These are phyloP conservation scores for Proctacanthus coquilletti DNA, from an alignment of 1,140 invertebrate species.

Conservation along the genomic window DNA sequence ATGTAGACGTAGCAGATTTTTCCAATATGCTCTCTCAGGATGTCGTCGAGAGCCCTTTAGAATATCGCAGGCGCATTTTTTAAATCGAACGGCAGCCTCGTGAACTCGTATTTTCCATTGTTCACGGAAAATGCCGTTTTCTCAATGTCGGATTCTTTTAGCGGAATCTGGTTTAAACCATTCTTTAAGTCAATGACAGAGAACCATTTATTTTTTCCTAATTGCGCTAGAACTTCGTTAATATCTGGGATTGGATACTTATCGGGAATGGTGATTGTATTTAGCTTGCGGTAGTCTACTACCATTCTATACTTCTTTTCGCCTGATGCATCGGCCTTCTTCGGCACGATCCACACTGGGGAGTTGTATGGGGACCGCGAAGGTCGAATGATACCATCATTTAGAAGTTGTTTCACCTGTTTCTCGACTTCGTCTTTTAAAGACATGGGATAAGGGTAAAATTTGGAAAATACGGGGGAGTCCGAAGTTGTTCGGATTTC, in stretches of 20 bases:
- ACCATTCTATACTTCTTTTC: too few relatives aligned
- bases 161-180: too few relatives aligned
- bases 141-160: conserved; percentile 5
- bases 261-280: conserved; percentile 5
- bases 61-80: conserved; percentile 29
- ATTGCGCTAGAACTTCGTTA: conserved; percentile 4
- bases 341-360: too few relatives aligned
- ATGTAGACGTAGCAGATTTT: conserved; percentile 17
- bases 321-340: too few relatives aligned
- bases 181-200: conserved; percentile 4
- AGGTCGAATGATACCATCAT: conserved; percentile 11
- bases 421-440: conserved; percentile 9
- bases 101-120: conserved; percentile 10
- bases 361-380: conserved; percentile 11
- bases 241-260: conserved; percentile 8
- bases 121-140: conserved; percentile 10
- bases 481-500: conserved; percentile 10
- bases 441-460: conserved; percentile 9
- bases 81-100: conserved; percentile 26
- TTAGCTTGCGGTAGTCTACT: conserved; percentile 7
- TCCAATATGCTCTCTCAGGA: conserved; percentile 14
- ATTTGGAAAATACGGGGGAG: conserved; percentile 9
- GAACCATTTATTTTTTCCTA: conserved; percentile 6
- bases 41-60: conserved; percentile 28
- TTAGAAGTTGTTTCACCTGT: conserved; percentile 9